Evolutionary conservation across 1,140 invertebrate species (phyloP), one percentile per base, ranked within the genome.

Genomic region (Drosophila kurseongensis): DNA sequence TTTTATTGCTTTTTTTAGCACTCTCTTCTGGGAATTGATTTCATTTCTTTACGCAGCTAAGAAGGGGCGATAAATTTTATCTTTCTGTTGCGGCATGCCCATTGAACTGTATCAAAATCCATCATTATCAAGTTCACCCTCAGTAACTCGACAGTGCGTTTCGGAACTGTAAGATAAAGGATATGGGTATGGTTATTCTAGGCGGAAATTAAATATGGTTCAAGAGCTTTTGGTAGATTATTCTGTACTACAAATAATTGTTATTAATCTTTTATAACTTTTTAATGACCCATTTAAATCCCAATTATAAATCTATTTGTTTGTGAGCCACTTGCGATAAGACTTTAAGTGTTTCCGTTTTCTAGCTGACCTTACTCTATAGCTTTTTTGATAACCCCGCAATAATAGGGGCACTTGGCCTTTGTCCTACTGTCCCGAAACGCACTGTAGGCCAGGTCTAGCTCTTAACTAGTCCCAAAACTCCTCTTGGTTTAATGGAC

Each of bases 71-170:
- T 71, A 69, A 47, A 13, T 18, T 48, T 27, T 69, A 71, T 71
- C 67, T 48, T 40, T 50, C 12, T 67, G 52, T 54, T 67, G 65
- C 36, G 44, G 36, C 68, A 71, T 71, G n/a, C 36, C 52, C 68
- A 71, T 71, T 50, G 52, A 71, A 58, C 13, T 52, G 40, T 66
- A 66, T 54, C 65, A 68, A 29, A 42, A 32, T 71, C 27, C 63
- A 45, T 56, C 67, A 69, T 38, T 69, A 38, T 32, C 48, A 41
- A 18, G 6, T 62, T 62, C 44, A 40, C 14, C 51, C 50, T 41
- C 54, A 5, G 14, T 7, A 44, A 41, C 9, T 5, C 35, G 5
- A 57, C n/a, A 50, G 67, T 35, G 50, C 67, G 67, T 48, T 48
- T 48, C 40, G n/a, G 4, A 27, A 29, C 38, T 52, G 29, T 51